Conservation (phyloP, 1,140 invertebrate genomes). For the Zaprionus ornatus region DNA sequence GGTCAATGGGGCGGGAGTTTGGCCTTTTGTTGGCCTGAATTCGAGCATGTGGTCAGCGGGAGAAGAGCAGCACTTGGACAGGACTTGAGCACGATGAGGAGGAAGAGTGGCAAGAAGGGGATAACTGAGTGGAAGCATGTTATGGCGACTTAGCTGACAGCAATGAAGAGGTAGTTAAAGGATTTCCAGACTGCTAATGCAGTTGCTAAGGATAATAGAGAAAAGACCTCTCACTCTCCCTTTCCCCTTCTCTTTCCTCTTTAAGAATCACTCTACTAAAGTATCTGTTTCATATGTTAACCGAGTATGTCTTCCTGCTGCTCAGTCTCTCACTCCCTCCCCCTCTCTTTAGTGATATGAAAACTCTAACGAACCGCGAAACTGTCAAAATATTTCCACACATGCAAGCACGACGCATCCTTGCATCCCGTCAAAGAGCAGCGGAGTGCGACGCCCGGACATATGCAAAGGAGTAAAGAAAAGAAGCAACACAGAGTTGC, state of each 20-base stretch:
- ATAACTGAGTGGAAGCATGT: background rate
- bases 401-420: slow-evolving; percentile 39
- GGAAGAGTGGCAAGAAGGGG: too few relatives aligned
- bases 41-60: slow-evolving; percentile 71
- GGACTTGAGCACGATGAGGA: too few relatives aligned
- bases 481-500: background rate
- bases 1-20: slow-evolving; percentile 62
- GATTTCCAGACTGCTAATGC: background rate
- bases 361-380: slow-evolving; percentile 76
- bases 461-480: slow-evolving; percentile 46
- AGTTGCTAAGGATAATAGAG: background rate
- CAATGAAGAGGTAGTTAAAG: slow-evolving; percentile 10
- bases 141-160: background rate
- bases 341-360: background rate
- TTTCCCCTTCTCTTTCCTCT: background rate
- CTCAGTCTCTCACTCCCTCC: background rate
- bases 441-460: slow-evolving; percentile 56
- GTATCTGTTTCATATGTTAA: background rate
- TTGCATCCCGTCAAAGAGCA: slow-evolving; percentile 41
- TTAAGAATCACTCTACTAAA: background rate
- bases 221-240: background rate
- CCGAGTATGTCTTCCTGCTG: background rate
- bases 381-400: slow-evolving; percentile 80
- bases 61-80: slow-evolving; percentile 41
- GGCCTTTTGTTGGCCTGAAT: slow-evolving; percentile 41